Conservation (phyloP, 2,797 vertebrate genomes). For the Thaleichthys pacificus region DNA sequence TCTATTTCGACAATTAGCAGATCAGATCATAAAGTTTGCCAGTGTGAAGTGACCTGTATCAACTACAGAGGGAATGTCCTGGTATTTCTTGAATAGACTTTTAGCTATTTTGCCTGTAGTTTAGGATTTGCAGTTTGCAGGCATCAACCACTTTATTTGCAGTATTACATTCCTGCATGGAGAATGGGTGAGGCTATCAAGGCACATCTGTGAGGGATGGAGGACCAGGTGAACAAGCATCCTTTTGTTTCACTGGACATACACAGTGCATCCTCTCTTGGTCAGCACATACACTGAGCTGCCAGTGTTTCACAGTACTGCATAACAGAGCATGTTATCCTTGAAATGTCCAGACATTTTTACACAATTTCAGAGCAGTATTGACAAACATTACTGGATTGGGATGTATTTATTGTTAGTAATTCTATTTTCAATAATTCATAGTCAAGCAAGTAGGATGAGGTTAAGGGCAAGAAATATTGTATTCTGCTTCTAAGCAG, state of each 20-base stretch:
- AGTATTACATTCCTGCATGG: conserved; percentile 13
- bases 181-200: conserved; percentile 53
- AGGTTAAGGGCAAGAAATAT: background rate
- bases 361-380: background rate
- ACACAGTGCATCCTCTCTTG: conserved; percentile 25
- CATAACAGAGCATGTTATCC: background rate
- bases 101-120: background rate
- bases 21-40: background rate
- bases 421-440: background rate
- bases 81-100: background rate
- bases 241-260: conserved; percentile 53
- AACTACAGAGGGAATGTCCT: background rate
- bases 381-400: background rate
- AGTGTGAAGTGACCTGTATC: background rate
- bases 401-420: background rate
- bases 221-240: conserved; percentile 65
- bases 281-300: background rate
- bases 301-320: background rate
- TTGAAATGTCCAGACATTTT: background rate
- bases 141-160: conserved; percentile 1
- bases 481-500: conserved; percentile 12
- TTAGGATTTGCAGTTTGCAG: conserved; percentile 5
- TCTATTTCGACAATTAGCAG: background rate
- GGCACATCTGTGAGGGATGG: conserved; percentile 59
- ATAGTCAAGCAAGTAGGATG: background rate